A percentile compares a stretch with the other conserved stretches of the same genome.
Evolutionary conservation across 2,888 invertebrate species (phyloP).

Genomic region (Dryobotodes eremita): DNA sequence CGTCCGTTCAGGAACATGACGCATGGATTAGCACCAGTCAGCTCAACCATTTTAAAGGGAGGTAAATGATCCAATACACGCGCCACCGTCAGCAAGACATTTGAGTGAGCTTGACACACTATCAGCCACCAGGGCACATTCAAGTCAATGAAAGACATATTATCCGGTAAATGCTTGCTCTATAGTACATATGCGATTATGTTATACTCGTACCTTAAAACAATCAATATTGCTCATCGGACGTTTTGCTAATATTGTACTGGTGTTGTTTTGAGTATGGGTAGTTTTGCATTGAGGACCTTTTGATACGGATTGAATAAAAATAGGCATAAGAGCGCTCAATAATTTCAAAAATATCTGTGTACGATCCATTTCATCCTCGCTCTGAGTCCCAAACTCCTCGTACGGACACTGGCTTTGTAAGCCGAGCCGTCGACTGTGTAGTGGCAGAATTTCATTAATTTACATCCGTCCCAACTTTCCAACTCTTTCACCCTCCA

Average conservation of each 20-base stretch:
- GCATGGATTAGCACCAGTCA: too few species aligned
- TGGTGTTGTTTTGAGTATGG: neutral
- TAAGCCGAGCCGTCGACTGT: conserved; percentile 71
- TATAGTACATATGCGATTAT: too few species aligned
- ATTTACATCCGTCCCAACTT: conserved; percentile 84
- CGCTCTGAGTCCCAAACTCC: conserved; percentile 49
- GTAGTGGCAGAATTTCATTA: conserved; percentile 83
- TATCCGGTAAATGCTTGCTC: too few species aligned
- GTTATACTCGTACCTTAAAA: neutral
- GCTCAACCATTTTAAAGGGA: too few species aligned
- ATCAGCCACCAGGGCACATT: too few species aligned
- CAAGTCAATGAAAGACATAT: neutral
- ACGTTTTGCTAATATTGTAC: neutral
- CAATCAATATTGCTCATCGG: neutral
- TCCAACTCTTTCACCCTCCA: conserved; percentile 68
- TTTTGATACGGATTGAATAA: neutral
- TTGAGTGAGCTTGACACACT: too few species aligned
- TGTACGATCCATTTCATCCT: conserved; percentile 47
- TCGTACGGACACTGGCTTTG: conserved; percentile 71
- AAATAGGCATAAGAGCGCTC: neutral
- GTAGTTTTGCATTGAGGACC: neutral
- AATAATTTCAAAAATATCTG: neutral
- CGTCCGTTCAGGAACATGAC: too few species aligned
- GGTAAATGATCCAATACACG: too few species aligned
- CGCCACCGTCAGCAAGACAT: too few species aligned